Percentiles rank a stretch among this genome's conserved stretches.
Evolutionary conservation across 2,113 vertebrate genomes (phyloP).

Genomic region (Siniperca knerii): DNA sequence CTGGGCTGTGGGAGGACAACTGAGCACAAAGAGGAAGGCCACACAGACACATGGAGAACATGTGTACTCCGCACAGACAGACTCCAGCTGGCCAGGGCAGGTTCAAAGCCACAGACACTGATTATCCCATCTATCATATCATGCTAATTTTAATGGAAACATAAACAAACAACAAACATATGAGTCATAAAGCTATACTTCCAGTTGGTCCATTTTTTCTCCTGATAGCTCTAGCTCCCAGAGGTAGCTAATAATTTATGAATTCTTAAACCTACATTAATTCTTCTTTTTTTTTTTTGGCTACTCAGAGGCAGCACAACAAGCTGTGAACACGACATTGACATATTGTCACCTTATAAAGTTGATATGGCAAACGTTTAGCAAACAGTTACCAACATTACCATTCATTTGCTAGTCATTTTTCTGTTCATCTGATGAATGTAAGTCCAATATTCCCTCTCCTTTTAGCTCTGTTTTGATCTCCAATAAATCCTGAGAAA

Average conservation of each 20-base stretch:
- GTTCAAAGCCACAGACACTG: not conserved
- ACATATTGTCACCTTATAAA: not conserved
- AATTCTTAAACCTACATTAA: not conserved
- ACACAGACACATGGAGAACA: constrained; percentile 17
- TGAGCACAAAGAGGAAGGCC: not conserved
- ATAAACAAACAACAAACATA: not conserved
- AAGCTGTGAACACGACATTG: not conserved
- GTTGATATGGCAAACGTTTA: not conserved
- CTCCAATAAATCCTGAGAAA: not conserved
- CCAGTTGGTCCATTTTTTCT: not conserved
- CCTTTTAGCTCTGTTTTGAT: not conserved
- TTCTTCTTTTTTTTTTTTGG: not conserved
- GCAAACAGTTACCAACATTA: not conserved
- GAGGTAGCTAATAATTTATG: not conserved
- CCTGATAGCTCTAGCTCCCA: no score
- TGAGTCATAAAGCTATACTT: not conserved
- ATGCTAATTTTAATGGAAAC: constrained; percentile 8
- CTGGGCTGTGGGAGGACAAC: constrained; percentile 16
- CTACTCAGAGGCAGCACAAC: not conserved
- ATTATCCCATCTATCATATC: constrained; percentile 16
- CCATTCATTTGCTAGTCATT: not conserved
- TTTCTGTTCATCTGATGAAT: not conserved
- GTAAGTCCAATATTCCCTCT: not conserved
- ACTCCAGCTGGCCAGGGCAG: constrained; percentile 16
- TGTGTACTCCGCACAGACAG: not conserved